Evolutionary conservation across 2,113 vertebrate genomes (phyloP), one percentile per base, ranked within the genome.

Genomic region (Aptenodytes patagonicus): DNA sequence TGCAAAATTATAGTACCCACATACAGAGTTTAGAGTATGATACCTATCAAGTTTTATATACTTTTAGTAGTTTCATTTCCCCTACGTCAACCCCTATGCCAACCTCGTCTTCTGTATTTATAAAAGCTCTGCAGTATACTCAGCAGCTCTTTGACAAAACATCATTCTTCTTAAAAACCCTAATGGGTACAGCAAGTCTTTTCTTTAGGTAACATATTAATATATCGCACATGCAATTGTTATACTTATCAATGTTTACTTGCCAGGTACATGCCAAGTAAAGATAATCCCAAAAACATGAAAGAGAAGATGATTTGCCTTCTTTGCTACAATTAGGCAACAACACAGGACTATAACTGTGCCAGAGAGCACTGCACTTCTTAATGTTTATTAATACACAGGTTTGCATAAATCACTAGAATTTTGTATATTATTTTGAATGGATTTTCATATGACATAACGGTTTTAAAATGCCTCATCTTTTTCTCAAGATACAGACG

Each of bases 1-100:
- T 3, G 5, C 1, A 10, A 82, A 88, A 55, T 60, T 40, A 69
- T 9, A 72, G 31, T 25, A 85, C 34, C 17, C 21, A 65, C 38
- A 13, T 1, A 3, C 7, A 1, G 2, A 73, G 17, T 31, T 55
- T 32, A n/a, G 17, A 40, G 18, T 25, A n/a, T 9, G n/a, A 42
- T 10, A 84, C 4, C 38, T 38, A 36, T 0, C 11, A 51, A 46
- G 25, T 68, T 93, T 36, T 38, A 69, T 7, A 22, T 55, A 24
- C 12, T 86, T 38, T 22, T 11, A 54, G 17, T 15, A 62, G 38
- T 20, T 29, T 31, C 31, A 52, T 29, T 62, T 82, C 34, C 10
- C 10, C 13, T 25, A 32, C 15, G 19, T 52, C 61, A 71, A 19
- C 34, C 10, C 10, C 13, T 28, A 32, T 19, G 19, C 52, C 61